Evolutionary conservation across 2,888 invertebrate species (phyloP).

Genomic region (Sminthurinus aureus): DNA sequence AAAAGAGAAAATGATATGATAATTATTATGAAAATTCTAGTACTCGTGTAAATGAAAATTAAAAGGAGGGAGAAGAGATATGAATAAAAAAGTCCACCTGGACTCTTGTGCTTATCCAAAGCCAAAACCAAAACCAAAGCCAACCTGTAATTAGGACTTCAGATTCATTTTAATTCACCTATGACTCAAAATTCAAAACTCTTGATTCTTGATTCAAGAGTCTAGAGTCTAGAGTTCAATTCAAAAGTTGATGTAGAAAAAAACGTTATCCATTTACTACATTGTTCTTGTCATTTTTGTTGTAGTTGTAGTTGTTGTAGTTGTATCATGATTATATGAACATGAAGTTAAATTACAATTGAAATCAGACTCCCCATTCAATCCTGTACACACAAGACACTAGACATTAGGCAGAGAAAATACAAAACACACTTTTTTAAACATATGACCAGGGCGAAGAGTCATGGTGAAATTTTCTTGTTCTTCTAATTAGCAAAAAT

Average conservation of each 20-base stretch:
- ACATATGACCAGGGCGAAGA: not conserved
- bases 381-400: not conserved
- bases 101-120: constrained; percentile 2
- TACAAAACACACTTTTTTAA: too few relatives aligned
- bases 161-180: constrained; percentile 31
- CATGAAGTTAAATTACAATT: constrained; percentile 5
- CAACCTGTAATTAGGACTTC: constrained; percentile 37
- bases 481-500: constrained; percentile 17
- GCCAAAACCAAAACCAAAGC: not conserved
- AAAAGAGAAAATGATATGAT: not conserved
- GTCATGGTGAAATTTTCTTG: not conserved
- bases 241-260: too few relatives aligned
- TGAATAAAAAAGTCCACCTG: constrained; percentile 32
- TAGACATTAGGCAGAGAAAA: not conserved
- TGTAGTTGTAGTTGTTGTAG: not conserved
- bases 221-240: not conserved
- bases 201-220: not conserved
- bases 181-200: constrained; percentile 16
- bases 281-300: too few relatives aligned
- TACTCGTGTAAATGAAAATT: not conserved
- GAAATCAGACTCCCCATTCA: constrained; percentile 16
- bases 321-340: not conserved
- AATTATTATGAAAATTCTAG: constrained; percentile 1
- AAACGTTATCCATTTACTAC: too few relatives aligned
- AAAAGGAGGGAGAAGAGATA: not conserved